These are phyloP conservation scores for Erebia epiphron DNA, from an alignment of 2,888 invertebrate species.

Conservation along the genomic window DNA sequence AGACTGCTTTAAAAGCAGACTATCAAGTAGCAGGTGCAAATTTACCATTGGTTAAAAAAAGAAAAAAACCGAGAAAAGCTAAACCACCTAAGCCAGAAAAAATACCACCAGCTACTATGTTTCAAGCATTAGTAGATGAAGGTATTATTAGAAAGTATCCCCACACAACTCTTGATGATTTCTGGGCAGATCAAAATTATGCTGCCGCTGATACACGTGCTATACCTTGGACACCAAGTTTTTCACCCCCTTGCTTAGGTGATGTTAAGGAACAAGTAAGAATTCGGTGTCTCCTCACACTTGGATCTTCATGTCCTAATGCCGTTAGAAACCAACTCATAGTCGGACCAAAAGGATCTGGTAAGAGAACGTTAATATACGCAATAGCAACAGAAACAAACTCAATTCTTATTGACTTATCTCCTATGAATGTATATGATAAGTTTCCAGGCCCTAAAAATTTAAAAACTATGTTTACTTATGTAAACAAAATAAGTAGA, in stretches of 20 bases:
- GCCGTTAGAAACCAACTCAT: constrained; percentile 85
- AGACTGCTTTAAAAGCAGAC: constrained; percentile 78
- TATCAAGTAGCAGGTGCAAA: constrained; percentile 49
- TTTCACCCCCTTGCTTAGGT: constrained; percentile 81
- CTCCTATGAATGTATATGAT: constrained; percentile 85
- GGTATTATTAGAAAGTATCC: constrained; percentile 87
- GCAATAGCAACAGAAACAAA: constrained; percentile 90
- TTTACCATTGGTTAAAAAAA: constrained; percentile 57
- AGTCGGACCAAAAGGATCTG: constrained; percentile 86
- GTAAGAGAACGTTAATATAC: constrained; percentile 88
- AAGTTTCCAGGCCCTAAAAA: constrained; percentile 88
- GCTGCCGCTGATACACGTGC: constrained; percentile 79
- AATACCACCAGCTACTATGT: constrained; percentile 84
- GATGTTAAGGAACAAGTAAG: constrained; percentile 84
- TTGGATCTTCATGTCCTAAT: constrained; percentile 71
- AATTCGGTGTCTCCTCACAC: constrained; percentile 84
- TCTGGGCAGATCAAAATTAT: constrained; percentile 87
- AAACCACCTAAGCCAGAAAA: constrained; percentile 85
- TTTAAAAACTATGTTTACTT: constrained; percentile 85
- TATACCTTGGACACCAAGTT: constrained; percentile 66
- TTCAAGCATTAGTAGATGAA: constrained; percentile 87
- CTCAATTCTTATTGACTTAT: constrained; percentile 89
- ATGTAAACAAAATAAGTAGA: constrained; percentile 85
- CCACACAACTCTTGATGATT: constrained; percentile 82
- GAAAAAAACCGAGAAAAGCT: constrained; percentile 67